Conservation (phyloP, 2,797 vertebrate genomes). For the Tapera naevia region DNA sequence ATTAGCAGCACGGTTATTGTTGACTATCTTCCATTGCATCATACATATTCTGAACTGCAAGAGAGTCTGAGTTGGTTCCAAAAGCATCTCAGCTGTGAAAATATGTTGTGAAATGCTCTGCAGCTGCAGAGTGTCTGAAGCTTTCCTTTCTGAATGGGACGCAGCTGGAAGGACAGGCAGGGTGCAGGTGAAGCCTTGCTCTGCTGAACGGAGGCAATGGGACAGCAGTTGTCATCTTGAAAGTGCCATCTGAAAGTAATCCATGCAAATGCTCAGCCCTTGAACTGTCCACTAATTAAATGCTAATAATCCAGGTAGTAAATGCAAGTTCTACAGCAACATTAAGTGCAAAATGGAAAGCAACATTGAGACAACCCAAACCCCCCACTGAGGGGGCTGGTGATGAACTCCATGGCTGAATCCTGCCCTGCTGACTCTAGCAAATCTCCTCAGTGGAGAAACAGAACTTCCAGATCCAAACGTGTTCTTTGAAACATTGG, state of each 20-base stretch:
- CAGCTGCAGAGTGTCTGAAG: neutral
- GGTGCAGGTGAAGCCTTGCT: neutral
- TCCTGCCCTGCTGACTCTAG: neutral
- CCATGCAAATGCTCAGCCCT: neutral
- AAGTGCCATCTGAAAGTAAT: neutral
- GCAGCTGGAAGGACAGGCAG: neutral
- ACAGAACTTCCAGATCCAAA: neutral
- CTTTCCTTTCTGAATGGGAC: neutral
- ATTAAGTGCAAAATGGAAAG: neutral
- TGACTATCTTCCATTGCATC: neutral
- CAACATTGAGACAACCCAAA: neutral
- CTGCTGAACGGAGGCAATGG: neutral
- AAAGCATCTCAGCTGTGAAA: neutral
- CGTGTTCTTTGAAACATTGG: neutral
- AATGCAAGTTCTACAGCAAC: too few relatives aligned
- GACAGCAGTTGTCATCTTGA: neutral
- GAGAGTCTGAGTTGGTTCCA: neutral
- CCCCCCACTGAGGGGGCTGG: fast-evolving
- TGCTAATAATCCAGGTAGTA: neutral
- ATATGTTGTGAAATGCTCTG: neutral
- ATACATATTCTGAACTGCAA: neutral
- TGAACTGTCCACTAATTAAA: neutral
- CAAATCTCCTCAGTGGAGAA: neutral
- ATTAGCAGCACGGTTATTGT: neutral
- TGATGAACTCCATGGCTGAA: neutral